Conservation (phyloP, 2,888 invertebrate genomes). For the Chalcosyrphus nemorum region DNA sequence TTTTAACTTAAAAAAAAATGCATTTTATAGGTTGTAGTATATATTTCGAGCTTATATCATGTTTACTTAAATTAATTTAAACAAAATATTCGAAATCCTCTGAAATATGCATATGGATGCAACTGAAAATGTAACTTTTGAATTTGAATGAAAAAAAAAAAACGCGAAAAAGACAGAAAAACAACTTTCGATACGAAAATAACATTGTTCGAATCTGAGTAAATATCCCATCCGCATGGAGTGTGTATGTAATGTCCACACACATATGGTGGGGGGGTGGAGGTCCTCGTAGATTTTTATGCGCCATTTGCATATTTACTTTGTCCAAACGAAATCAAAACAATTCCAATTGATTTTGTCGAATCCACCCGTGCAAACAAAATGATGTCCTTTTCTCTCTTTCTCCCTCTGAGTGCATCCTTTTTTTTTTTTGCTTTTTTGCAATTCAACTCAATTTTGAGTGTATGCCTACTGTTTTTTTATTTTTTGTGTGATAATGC, state of each 20-base stretch:
- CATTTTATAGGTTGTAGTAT: not conserved
- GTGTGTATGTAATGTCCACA: slow-evolving; percentile 35
- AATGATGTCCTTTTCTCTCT: slow-evolving; percentile 72
- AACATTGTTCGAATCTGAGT: slow-evolving; percentile 70
- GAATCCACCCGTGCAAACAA: slow-evolving; percentile 62
- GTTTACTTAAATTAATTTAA: slow-evolving; percentile 66
- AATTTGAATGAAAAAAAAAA: slow-evolving; percentile 25
- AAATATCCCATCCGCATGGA: slow-evolving; percentile 26
- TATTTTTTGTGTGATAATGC: slow-evolving; percentile 35
- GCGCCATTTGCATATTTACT: slow-evolving; percentile 72
- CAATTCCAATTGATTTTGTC: slow-evolving; percentile 72
- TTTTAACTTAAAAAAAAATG: not conserved
- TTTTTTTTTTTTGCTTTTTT: slow-evolving; percentile 1
- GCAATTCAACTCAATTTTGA: slow-evolving; percentile 55
- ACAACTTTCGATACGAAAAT: slow-evolving; percentile 60
- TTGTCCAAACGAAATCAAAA: slow-evolving; percentile 72
- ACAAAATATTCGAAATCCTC: slow-evolving; percentile 54
- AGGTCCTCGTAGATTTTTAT: slow-evolving; percentile 63
- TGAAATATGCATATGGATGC: slow-evolving; percentile 30
- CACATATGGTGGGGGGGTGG: not conserved
- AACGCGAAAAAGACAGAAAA: slow-evolving; percentile 34
- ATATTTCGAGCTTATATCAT: slow-evolving; percentile 29
- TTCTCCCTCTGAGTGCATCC: not conserved
- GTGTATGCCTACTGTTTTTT: slow-evolving; percentile 11
- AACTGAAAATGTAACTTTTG: slow-evolving; percentile 16